Evolutionary conservation across 2,797 vertebrate species (phyloP).

Genomic region (Sarcoramphus papa): DNA sequence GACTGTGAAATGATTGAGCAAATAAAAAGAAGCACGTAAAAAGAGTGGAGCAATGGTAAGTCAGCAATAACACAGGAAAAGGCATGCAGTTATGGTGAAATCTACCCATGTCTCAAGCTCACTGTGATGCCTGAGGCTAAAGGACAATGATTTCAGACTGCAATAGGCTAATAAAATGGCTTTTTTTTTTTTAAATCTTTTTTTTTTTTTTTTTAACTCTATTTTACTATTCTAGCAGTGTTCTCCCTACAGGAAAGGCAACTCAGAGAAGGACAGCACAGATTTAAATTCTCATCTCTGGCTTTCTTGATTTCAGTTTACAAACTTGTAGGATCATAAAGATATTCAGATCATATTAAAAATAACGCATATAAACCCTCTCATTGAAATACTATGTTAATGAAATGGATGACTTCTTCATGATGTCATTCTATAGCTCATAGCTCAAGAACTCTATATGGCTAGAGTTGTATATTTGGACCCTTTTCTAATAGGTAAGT

Average conservation of each 20-base stretch:
- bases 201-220: neutral
- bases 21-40: slow-evolving; percentile 38
- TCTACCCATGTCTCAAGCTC: neutral
- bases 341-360: neutral
- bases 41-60: neutral
- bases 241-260: neutral
- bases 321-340: neutral
- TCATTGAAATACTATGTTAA: neutral
- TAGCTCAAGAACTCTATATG: neutral
- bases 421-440: neutral
- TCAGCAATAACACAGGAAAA: neutral
- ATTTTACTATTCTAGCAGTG: neutral
- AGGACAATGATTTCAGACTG: neutral
- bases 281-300: neutral
- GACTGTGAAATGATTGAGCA: slow-evolving; percentile 53
- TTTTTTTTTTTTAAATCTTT: neutral
- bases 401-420: neutral
- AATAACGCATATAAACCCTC: neutral
- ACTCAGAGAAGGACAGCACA: neutral
- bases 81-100: neutral
- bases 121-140: neutral
- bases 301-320: neutral
- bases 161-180: neutral
- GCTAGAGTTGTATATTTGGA: neutral
- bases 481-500: neutral